Conservation (phyloP, 2,113 vertebrate species). For the Ciconia stormi region DNA sequence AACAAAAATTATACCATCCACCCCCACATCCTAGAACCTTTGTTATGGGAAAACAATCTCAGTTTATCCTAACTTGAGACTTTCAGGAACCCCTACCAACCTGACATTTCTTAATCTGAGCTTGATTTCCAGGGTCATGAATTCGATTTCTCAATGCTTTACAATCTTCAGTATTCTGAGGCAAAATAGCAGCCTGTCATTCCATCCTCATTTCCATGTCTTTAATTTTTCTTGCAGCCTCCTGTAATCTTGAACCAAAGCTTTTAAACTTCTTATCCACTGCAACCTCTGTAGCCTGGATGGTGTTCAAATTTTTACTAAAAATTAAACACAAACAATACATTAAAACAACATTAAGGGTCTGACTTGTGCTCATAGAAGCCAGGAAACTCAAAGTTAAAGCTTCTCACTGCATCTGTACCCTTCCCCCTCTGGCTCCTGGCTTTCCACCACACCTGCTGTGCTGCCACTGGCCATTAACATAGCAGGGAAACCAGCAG, state of each 20-base stretch:
- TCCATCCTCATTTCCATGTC: constrained; percentile 73
- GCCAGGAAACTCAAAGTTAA: background rate
- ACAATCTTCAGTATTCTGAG: constrained; percentile 74
- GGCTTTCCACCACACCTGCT: background rate
- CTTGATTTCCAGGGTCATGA: constrained; percentile 76
- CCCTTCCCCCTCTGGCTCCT: background rate
- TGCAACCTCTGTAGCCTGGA: constrained; percentile 72
- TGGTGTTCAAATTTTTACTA: constrained; percentile 77
- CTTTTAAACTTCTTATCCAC: constrained; percentile 74
- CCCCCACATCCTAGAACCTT: constrained; percentile 6
- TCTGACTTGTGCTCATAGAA: constrained; percentile 23
- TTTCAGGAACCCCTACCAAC: constrained; percentile 72
- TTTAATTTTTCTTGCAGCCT: constrained; percentile 68
- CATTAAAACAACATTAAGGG: constrained; percentile 69
- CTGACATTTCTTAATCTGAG: constrained; percentile 80
- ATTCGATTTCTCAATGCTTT: constrained; percentile 74
- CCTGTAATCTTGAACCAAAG: constrained; percentile 75
- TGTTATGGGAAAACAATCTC: background rate
- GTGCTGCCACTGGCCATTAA: background rate
- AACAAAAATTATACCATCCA: background rate
- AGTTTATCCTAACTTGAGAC: background rate
- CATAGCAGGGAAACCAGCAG: background rate
- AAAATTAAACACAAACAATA: constrained; percentile 81
- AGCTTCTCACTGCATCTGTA: constrained; percentile 24
- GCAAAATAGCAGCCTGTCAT: constrained; percentile 75